Base-by-base conservation (phyloP, 2,888 invertebrate species). In the Drosophila meridionalis region DNA sequence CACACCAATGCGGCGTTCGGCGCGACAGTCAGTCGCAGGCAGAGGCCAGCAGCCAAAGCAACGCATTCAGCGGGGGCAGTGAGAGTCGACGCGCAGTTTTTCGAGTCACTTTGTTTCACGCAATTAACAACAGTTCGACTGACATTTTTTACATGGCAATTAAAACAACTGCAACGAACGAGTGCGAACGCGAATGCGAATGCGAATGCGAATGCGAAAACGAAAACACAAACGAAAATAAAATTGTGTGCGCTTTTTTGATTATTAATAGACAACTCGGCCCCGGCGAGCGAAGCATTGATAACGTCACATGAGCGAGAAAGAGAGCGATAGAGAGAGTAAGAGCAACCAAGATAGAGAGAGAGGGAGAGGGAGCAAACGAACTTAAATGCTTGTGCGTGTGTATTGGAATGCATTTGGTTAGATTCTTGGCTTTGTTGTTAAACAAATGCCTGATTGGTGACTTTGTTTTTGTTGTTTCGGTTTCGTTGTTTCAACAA, bases 21-120 rank as follows among this genome's bases (percentile, higher is more conserved):
- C 58, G 67, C 72, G 78, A 56, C 70, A 73, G 73, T 83, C 83
- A 83, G 89, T 83, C 79, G 83, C 70, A 85, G 80, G 86, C 83
- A 88, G 89, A 80, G 81, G 78, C 78, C 81, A 81, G 78, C 79
- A 79, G 79, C 61, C 78, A 73, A 67, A 82, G 73, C 82, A 79
- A 78, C 82, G 73, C 61, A 80, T 55, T 50, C 36, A n/a, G 45
- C 58, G 56, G 38, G 34, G 60, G 50, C 48, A 40, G 64, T 60
- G 82, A 65, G 65, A 66, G 70, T 42, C 57, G 58, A 26, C 71
- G 80, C 69, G 80, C 59, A 70, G 43, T 69, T 61, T 66, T 78
- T 53, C 42, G 38, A 63, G 66, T 56, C 34, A 40, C 47, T 32
- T 40, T 77, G 65, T 71, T 66, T 59, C 38, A 48, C 48, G 55